phyloP scores from a whole-genome alignment of 1,140 invertebrate genomes.

The Bemisia tabaci region DNA sequence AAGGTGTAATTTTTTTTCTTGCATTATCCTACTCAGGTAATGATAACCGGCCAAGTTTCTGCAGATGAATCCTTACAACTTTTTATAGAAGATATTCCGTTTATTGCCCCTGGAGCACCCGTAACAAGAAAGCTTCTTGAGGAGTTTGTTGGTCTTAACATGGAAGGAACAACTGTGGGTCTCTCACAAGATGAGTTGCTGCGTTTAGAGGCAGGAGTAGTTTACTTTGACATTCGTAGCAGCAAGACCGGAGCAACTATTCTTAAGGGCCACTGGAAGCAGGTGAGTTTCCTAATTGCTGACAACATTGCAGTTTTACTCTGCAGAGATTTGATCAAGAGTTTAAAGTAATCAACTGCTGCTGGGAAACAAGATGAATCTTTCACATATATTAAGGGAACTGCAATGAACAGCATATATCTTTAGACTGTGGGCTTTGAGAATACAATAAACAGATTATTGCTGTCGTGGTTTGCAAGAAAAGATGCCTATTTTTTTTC shows the following conservation, averaged over 20 bases:
- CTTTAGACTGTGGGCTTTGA: too few relatives aligned
- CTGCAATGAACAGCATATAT: too few relatives aligned
- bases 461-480: too few relatives aligned
- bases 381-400: too few relatives aligned
- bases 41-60: conserved; percentile 11
- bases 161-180: conserved; percentile 46
- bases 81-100: conserved; percentile 47
- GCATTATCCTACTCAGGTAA: too few relatives aligned
- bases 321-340: too few relatives aligned
- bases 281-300: conserved; percentile 28
- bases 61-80: conserved; percentile 26
- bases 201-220: conserved; percentile 42
- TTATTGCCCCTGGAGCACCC: conserved; percentile 46
- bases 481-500: too few relatives aligned
- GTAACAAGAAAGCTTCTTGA: conserved; percentile 43
- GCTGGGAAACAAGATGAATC: too few relatives aligned
- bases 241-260: conserved; percentile 31
- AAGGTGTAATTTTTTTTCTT: too few relatives aligned
- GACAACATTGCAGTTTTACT: too few relatives aligned
- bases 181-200: conserved; percentile 41
- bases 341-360: too few relatives aligned
- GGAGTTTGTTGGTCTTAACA: conserved; percentile 36
- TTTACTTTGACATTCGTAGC: conserved; percentile 41
- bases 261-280: conserved; percentile 36
- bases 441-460: too few relatives aligned